Conservation (phyloP, 2,113 vertebrate species). For the Chloropsis cyanopogon region DNA sequence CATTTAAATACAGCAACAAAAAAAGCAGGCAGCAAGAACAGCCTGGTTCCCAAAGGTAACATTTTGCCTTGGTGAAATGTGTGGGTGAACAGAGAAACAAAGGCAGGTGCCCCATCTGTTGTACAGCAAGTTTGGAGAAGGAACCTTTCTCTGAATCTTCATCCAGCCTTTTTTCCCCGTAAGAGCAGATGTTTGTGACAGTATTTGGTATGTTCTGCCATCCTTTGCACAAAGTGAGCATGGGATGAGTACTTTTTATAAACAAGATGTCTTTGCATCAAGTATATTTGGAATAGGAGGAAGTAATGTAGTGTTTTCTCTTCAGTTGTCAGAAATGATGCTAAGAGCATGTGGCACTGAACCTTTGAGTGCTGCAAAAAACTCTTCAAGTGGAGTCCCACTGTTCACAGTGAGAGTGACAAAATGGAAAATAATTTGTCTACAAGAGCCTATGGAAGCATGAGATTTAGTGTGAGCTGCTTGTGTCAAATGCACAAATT, state of each 20-base stretch:
- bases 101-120: not conserved
- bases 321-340: not conserved
- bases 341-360: not conserved
- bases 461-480: not conserved
- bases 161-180: rapidly evolving
- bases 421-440: not conserved
- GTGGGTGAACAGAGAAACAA: not conserved
- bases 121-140: not conserved
- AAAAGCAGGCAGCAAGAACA: not conserved
- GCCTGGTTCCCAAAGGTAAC: not conserved
- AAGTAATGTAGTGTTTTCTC: not conserved
- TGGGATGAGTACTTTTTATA: not conserved
- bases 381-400: not conserved
- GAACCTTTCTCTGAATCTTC: not conserved
- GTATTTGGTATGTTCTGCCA: not conserved
- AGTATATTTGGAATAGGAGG: not conserved
- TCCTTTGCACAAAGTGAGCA: not conserved
- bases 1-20: not conserved
- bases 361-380: not conserved
- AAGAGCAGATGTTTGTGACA: not conserved
- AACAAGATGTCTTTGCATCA: not conserved
- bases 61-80: not conserved
- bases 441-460: not conserved
- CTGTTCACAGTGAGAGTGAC: not conserved
- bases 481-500: not conserved